A percentile compares a stretch with the other conserved stretches of the same genome.
Conservation (phyloP, 2,113 vertebrate genomes). For the Rattus norvegicus region GRCr8 NC_086020.1:112357001-112357500, state of each 20-base stretch:
- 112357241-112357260: no score
- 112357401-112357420: background rate
- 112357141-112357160: no score
- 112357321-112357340: background rate
- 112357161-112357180: no score
- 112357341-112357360: background rate
- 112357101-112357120: background rate
- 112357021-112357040: background rate
- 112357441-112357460: background rate
- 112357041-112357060: background rate
- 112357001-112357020: background rate
- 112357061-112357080: background rate
- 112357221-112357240: background rate
- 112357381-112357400: slow-evolving; percentile 31
- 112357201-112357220: background rate
- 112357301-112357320: background rate
- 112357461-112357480: background rate
- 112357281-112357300: background rate
- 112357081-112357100: background rate
- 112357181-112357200: background rate
- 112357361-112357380: slow-evolving; percentile 1
- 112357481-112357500: background rate
- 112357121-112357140: background rate
- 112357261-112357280: background rate
- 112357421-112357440: background rate